Base-by-base conservation (phyloP, 2,113 vertebrate genomes). In the Cranoglanis bouderius region DNA sequence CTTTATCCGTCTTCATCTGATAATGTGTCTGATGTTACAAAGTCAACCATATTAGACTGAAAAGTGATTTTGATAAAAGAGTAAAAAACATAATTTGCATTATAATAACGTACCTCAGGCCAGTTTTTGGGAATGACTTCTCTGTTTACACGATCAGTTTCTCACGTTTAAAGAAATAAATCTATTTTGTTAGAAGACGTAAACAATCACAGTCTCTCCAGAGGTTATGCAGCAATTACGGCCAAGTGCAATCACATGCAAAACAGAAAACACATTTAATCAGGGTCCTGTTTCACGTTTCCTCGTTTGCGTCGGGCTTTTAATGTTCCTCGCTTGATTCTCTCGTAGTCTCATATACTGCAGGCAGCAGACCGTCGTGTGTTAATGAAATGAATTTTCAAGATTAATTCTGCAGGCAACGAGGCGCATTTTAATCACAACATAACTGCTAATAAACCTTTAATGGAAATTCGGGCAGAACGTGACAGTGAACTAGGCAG, bases 191-290 rank as follows among this genome's bases (percentile, higher is more conserved):
- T 46, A 38, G 38, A 13, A n/a, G 49, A 59, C 14, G 24, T 72
- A 80, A 82, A 88, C 87, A 82, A 75, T 80, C 26, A n/a, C 8
- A 49, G 61, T 63, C n/a, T 55, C 51, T 81, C 85, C 29, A 72
- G 75, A 51, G 77, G 29, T 26, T 35, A n/a, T 9, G 80, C 80
- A 59, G 63, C 63, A 55, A 82, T 87, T 70, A 87, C 49, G 24
- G 77, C 65, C 61, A 21, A n/a, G 13, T 90, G 84, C 87, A 86
- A 86, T 90, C 88, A 88, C 65, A 14, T 7, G 8, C 24, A 38
- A 67, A 75, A 67, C 74, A 77, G 38, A 57, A 19, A 57, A 82
- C 53, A 38, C 77, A 19, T 82, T 82, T 81, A 74, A 63, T 82
- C 82, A 78, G 77, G 51, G 53, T 51, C 63, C 82, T 16, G 35